Conservation (phyloP, 23 tunicate species). For the Trididemnum miniatum region DNA sequence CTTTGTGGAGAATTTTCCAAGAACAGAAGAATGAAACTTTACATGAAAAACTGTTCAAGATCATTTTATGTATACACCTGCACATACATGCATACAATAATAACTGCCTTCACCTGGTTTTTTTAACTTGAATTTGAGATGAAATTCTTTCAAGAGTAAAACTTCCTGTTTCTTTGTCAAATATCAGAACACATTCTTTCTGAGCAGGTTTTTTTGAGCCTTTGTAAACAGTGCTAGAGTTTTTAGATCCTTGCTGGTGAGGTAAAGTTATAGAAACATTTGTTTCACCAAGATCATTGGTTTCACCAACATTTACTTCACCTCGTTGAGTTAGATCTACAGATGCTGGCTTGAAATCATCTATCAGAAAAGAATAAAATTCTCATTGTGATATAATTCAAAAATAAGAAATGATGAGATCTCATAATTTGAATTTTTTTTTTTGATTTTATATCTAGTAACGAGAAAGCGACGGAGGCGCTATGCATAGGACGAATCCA, state of each 20-base stretch:
- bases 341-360: constrained; percentile 93
- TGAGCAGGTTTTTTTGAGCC: constrained; percentile 80
- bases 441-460: no score
- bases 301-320: constrained; percentile 67
- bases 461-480: no score
- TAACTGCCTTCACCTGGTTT: constrained; percentile 82
- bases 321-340: constrained; percentile 75
- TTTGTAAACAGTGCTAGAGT: constrained; percentile 68
- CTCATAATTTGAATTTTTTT: no score
- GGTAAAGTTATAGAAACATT: constrained; percentile 81
- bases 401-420: no score
- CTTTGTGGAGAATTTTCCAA: no score
- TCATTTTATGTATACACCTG: no score
- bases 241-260: constrained; percentile 69
- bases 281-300: constrained; percentile 75
- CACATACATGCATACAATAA: no score
- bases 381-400: no score
- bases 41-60: not conserved
- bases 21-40: not conserved
- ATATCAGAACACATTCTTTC: constrained; percentile 88
- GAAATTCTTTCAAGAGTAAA: constrained; percentile 73
- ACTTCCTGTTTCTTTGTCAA: constrained; percentile 54
- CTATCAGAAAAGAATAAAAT: no score
- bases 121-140: constrained; percentile 89
- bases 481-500: no score